Evolutionary conservation across 2,888 invertebrate species (phyloP).

Genomic region (Petrophora chlorosata): DNA sequence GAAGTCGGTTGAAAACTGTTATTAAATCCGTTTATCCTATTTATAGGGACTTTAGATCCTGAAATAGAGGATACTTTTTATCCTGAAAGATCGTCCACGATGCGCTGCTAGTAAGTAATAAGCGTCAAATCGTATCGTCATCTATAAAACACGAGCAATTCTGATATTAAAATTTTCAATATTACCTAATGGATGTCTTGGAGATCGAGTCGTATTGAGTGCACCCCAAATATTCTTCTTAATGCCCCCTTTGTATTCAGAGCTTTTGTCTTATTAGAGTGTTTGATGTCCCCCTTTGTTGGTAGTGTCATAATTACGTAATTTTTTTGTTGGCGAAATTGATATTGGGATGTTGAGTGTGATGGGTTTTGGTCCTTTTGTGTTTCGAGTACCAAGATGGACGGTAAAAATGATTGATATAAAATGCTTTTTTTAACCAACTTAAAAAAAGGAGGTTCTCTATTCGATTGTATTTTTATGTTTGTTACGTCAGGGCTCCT

Average conservation of each 20-base stretch:
- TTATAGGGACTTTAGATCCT: too few species aligned
- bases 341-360: conserved; percentile 22
- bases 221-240: conserved; percentile 56
- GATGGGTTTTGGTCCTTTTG: conserved; percentile 23
- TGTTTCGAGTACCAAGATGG: too few species aligned
- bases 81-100: too few species aligned
- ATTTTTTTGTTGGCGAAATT: conserved; percentile 28
- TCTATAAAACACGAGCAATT: conserved; percentile 62
- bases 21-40: too few species aligned
- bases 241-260: conserved; percentile 28
- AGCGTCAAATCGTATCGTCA: conserved; percentile 45
- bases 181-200: conserved; percentile 82
- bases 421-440: too few species aligned
- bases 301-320: conserved; percentile 41
- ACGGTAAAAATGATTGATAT: too few species aligned
- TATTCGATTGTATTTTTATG: too few species aligned
- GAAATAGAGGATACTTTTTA: too few species aligned
- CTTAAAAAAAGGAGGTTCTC: too few species aligned
- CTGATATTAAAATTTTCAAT: conserved; percentile 85
- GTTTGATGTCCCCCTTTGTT: conserved; percentile 39
- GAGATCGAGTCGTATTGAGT: conserved; percentile 71
- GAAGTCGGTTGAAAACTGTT: too few species aligned
- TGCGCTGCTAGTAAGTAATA: too few species aligned
- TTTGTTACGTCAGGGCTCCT: too few species aligned
- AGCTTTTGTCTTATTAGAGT: conserved; percentile 37